Percentiles rank a stretch among this genome's conserved stretches.
Evolutionary conservation across 2,888 invertebrate species (phyloP).

Genomic region (Tetranychus piercei): DNA sequence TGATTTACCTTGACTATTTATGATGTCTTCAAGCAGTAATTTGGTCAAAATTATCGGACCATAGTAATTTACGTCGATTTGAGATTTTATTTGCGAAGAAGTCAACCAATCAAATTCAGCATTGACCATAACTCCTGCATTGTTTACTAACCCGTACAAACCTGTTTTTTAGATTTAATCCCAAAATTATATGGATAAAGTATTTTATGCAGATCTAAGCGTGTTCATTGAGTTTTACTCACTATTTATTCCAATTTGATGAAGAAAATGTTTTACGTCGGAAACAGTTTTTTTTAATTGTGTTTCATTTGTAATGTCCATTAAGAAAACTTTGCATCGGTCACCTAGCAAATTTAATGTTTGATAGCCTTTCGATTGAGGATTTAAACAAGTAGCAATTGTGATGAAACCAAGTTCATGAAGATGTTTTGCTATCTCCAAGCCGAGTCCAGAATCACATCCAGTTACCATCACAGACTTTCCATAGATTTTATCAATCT

Average conservation of each 20-base stretch:
- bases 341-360: neutral
- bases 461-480: conserved; percentile 11
- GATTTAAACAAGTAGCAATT: conserved; percentile 9
- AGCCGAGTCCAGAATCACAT: conserved; percentile 10
- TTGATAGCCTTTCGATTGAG: neutral
- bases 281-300: neutral
- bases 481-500: neutral
- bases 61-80: conserved; percentile 60
- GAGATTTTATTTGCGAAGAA: conserved; percentile 44
- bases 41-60: conserved; percentile 60
- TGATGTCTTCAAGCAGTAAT: conserved; percentile 46
- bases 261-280: neutral
- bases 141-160: conserved; percentile 43
- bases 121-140: conserved; percentile 72
- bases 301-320: neutral
- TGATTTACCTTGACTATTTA: conserved; percentile 31
- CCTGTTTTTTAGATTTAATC: neutral
- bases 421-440: conserved; percentile 1
- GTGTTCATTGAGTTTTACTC: neutral
- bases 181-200: neutral
- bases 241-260: neutral
- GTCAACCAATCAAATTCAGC: conserved; percentile 83
- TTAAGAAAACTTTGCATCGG: neutral
- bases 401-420: neutral
- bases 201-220: neutral